Base-by-base conservation (phyloP, 2,797 vertebrate species). In the Neosalanx taihuensis region DNA sequence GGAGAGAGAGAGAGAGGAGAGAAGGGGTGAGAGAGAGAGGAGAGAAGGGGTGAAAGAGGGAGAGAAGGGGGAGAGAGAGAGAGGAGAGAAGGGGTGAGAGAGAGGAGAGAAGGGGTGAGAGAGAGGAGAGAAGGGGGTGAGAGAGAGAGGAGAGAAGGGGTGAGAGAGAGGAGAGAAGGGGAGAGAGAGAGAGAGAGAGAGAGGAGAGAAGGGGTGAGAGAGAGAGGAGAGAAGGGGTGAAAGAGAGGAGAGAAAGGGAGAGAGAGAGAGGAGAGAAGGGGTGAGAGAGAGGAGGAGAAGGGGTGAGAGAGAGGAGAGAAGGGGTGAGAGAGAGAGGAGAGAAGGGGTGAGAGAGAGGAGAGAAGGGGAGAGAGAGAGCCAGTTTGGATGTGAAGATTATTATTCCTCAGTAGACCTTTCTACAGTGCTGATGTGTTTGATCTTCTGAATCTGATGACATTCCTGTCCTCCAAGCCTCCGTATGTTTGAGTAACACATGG, bases 381-480 rank as follows among this genome's bases (percentile, higher is more conserved):
- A 67, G 26, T 41, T 69, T 60, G 68, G 74, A 59, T 76, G 10
- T 80, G 59, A 59, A 69, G 20, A 31, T 67, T 79, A 53, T 23
- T 20, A 10, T 60, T 26, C 6, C 23, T 23, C 58, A 23, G 58
- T 13, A 60, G 58, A 26, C 58, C 58, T 26, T 7, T 60, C 58
- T 60, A 26, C 29, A 23, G 23, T 26, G 20, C 58, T 26, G 13
- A 60, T 9, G 9, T 9, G 57, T 59, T 12, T 63, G 18, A 63
- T 63, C 15, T 63, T 31, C 6, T 17, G 30, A 63, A 18, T 35
- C 17, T 29, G 26, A 33, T 63, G n/a, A 63, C 9, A 33, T 63
- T 35, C 4, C 4, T 31, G 37, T 12, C 37, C n/a, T 63, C 29
- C 30, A 18, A n/a, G 29, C 30, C 18, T 26, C 9, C 13, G n/a